Percentiles rank a stretch among this genome's conserved stretches.
Evolutionary conservation across 2,797 vertebrate genomes (phyloP).

Genomic region (Gallirallus australis): DNA sequence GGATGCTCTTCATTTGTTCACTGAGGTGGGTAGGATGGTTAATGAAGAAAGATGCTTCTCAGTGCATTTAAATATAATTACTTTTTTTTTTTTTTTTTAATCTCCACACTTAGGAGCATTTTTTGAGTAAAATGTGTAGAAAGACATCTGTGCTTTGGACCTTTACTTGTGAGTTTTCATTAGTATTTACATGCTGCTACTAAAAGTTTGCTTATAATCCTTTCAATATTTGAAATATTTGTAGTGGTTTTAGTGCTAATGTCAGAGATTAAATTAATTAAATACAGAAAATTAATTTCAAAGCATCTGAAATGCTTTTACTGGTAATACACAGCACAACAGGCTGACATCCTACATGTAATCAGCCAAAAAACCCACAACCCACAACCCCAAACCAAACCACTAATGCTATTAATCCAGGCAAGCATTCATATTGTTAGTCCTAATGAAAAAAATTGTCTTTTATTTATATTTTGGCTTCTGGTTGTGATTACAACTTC

Average conservation of each 20-base stretch:
- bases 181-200: not conserved
- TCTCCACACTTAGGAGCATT: accelerated
- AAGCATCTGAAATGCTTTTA: not conserved
- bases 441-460: not conserved
- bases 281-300: not conserved
- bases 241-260: not conserved
- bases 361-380: not conserved
- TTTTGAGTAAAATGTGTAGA: not conserved
- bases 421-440: not conserved
- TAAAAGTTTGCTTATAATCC: not conserved
- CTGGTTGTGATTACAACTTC: not conserved
- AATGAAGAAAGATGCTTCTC: not conserved
- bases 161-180: not conserved
- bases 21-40: not conserved
- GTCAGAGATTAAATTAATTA: not conserved
- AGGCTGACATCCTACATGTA: not conserved
- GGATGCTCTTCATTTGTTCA: not conserved
- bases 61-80: not conserved
- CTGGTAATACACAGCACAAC: not conserved
- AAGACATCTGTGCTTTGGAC: not conserved
- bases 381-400: not conserved
- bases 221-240: not conserved
- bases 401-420: not conserved
- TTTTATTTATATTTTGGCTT: not conserved
- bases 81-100: not conserved